Conservation (phyloP, 2,797 vertebrate species). For the Rhinatrema bivittatum region DNA sequence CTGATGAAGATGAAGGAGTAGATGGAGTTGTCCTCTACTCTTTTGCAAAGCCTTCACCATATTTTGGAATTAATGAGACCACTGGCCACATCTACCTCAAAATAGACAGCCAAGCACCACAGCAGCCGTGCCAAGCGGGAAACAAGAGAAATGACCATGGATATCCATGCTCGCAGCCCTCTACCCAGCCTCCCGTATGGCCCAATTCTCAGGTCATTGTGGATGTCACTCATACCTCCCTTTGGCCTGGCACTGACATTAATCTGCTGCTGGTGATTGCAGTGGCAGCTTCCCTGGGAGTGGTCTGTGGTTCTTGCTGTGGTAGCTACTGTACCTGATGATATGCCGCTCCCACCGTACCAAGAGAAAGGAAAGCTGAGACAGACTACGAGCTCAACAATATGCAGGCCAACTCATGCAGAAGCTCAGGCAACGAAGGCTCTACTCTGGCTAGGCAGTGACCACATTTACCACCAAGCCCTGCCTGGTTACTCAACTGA, state of each 20-base stretch:
- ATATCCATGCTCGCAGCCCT: constrained; percentile 82
- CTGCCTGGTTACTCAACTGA: constrained; percentile 76
- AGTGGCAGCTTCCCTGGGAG: constrained; percentile 81
- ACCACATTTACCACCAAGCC: constrained; percentile 88
- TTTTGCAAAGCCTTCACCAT: constrained; percentile 69
- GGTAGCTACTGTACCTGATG: constrained; percentile 81
- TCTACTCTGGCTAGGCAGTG: constrained; percentile 55
- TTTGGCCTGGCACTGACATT: constrained; percentile 82
- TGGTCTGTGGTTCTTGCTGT: constrained; percentile 81
- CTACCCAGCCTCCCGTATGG: constrained; percentile 73
- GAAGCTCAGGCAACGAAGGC: constrained; percentile 70
- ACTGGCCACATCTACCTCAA: constrained; percentile 81
- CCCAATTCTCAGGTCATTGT: constrained; percentile 72
- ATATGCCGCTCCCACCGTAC: constrained; percentile 76
- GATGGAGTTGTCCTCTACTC: constrained; percentile 89
- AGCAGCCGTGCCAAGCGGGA: constrained; percentile 70
- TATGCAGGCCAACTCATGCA: constrained; percentile 69
- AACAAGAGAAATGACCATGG: constrained; percentile 75
- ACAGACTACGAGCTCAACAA: constrained; percentile 54
- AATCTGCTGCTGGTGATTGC: constrained; percentile 83
- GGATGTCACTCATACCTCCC: constrained; percentile 84
- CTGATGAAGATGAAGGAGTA: constrained; percentile 85
- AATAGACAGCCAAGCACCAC: constrained; percentile 67
- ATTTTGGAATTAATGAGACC: constrained; percentile 88
- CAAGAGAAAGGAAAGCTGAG: constrained; percentile 48